Evolutionary conservation across 2,113 vertebrate species (phyloP).

Genomic region (Petaurus breviceps): DNA sequence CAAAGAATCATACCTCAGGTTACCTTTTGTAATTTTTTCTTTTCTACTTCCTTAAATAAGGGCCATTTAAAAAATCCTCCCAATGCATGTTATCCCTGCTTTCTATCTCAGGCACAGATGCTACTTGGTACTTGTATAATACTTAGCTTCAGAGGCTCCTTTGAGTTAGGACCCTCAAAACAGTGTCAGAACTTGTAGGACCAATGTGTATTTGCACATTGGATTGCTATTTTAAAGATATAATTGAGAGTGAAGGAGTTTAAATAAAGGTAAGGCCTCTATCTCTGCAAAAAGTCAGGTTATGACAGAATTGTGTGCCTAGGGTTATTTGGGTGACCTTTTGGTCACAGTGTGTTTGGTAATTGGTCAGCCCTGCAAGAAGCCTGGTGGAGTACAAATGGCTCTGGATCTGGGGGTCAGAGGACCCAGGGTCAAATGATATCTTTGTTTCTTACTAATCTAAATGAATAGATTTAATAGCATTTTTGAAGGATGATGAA

Average conservation of each 20-base stretch:
- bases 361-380: not conserved
- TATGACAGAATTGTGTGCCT: not conserved
- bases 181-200: slow-evolving; percentile 2
- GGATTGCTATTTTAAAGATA: not conserved
- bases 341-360: not conserved
- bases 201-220: slow-evolving; percentile 9
- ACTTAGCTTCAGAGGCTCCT: slow-evolving; percentile 9
- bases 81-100: not conserved
- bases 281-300: not conserved
- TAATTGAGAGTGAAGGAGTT: slow-evolving; percentile 39
- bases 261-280: slow-evolving; percentile 12
- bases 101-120: not conserved
- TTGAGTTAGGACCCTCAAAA: slow-evolving; percentile 30
- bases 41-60: not conserved
- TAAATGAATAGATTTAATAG: not conserved
- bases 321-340: not conserved
- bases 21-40: not conserved
- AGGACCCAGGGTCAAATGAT: not conserved
- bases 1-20: not conserved
- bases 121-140: not conserved
- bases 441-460: not conserved
- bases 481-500: not conserved
- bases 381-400: not conserved
- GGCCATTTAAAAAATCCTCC: not conserved
- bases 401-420: not conserved